Evolutionary conservation across 2,113 vertebrate species (phyloP), one percentile per base, ranked within the genome.

Genomic region (Tympanuchus pallidicinctus): DNA sequence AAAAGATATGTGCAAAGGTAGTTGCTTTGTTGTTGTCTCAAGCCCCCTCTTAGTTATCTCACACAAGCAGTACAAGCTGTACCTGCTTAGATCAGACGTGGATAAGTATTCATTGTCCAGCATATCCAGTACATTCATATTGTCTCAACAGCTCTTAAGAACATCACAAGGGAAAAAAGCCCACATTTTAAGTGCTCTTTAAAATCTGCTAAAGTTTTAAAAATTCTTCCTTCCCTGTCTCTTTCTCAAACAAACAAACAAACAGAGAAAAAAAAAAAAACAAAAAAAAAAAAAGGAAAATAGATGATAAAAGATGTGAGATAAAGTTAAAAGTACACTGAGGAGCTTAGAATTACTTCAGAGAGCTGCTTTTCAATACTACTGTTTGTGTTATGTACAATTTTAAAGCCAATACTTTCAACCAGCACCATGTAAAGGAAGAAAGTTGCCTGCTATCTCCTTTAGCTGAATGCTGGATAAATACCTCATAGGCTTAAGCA

Each of bases 401-500:
- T 38, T 89, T 86, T 74, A 48, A 82, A 89, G 67, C 73, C 59
- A 85, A 28, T 80, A 70, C 50, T 28, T 88, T 89, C 85, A 80
- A 42, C 60, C 64, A 89, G 28, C 42, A 45, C 34, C 43, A 18
- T 54, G 30, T 77, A 89, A 80, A 80, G 12, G 34, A 80, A 74
- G 60, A 88, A 86, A 88, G 9, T 30, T 87, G 25, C 50, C 74
- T 82, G 54, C 70, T 86, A 17, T 60, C 75, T 61, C 28, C 86
- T 86, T 60, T 86, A 63, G 27, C 59, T 86, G 54, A 38, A 57
- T 71, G 30, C 40, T 66, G 89, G 38, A 80, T 86, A 92, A 92
- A 78, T 81, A 93, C 59, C 47, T 82, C 19, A 20, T 28, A 56
- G 69, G 72, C 22, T 95, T 88, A 94, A 92, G 76, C 67, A 91